phyloP scores from a whole-genome alignment of 92 coral and sea anemone genomes.

The Heliopora coerulea region DNA sequence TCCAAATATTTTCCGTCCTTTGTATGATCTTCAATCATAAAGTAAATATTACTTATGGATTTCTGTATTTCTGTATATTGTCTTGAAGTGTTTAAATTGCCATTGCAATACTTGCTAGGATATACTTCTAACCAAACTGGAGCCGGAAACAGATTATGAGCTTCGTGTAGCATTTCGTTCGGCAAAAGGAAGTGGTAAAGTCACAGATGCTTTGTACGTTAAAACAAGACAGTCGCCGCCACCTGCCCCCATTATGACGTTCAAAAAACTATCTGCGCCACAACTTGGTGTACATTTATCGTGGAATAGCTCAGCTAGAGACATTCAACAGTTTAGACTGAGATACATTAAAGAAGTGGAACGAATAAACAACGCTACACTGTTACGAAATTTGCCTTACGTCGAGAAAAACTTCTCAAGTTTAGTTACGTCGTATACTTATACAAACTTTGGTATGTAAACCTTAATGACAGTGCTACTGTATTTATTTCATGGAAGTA shows the following conservation, averaged over 20 bases:
- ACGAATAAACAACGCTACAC: slow-evolving; percentile 8
- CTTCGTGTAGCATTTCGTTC: slow-evolving; percentile 77
- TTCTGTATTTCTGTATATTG: too few relatives aligned
- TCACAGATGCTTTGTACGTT: not conserved
- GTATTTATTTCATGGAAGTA: too few relatives aligned
- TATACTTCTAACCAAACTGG: slow-evolving; percentile 56
- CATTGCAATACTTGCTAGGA: slow-evolving; percentile 47
- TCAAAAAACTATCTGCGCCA: slow-evolving; percentile 27
- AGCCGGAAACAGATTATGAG: slow-evolving; percentile 84
- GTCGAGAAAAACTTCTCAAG: slow-evolving; percentile 21
- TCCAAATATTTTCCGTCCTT: too few relatives aligned
- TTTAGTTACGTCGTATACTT: slow-evolving; percentile 1
- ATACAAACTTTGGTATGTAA: slow-evolving; percentile 36
- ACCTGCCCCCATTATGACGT: not conserved
- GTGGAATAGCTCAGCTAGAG: slow-evolving; percentile 29
- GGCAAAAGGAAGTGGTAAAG: slow-evolving; percentile 75
- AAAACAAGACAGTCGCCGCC: slow-evolving; percentile 37
- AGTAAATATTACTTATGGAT: too few relatives aligned
- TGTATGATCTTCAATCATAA: too few relatives aligned
- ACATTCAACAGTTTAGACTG: slow-evolving; percentile 11
- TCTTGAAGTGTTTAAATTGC: too few relatives aligned
- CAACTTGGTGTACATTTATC: slow-evolving; percentile 11
- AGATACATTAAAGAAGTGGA: slow-evolving; percentile 34
- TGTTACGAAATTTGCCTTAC: not conserved
- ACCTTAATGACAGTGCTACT: not conserved